Evolutionary conservation across 2,113 vertebrate species (phyloP).

Genomic region (Monarcha castaneiventris): DNA sequence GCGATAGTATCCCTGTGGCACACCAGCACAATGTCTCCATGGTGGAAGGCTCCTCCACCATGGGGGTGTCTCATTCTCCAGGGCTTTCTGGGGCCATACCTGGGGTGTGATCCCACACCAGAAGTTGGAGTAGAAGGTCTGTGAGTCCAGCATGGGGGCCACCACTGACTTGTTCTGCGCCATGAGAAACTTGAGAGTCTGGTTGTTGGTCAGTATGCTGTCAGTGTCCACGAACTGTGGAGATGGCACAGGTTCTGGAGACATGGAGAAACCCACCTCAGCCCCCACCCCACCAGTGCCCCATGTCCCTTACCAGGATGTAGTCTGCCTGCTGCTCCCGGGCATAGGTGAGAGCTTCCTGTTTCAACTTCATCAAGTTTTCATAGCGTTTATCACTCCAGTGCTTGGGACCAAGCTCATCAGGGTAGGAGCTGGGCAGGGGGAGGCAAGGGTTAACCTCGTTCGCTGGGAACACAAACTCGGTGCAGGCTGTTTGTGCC

Average conservation of each 20-base stretch:
- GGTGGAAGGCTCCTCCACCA: background rate
- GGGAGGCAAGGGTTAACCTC: slow-evolving; percentile 8
- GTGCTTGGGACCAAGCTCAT: slow-evolving; percentile 90
- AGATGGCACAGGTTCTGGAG: background rate
- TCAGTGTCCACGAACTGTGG: slow-evolving; percentile 88
- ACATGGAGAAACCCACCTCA: rapidly evolving
- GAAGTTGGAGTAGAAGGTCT: slow-evolving; percentile 95
- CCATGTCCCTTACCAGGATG: slow-evolving; percentile 81
- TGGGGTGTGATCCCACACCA: slow-evolving; percentile 98
- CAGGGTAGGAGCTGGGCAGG: slow-evolving; percentile 80
- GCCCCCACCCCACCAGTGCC: too few relatives aligned
- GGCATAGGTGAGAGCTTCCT: slow-evolving; percentile 88
- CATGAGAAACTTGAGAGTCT: slow-evolving; percentile 84
- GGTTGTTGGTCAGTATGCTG: slow-evolving; percentile 90
- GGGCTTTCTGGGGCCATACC: slow-evolving; percentile 62
- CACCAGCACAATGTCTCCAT: rapidly evolving
- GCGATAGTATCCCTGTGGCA: slow-evolving; percentile 88
- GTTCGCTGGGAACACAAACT: background rate
- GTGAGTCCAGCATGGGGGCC: slow-evolving; percentile 93
- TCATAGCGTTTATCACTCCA: slow-evolving; percentile 90
- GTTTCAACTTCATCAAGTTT: slow-evolving; percentile 92
- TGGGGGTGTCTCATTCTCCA: background rate
- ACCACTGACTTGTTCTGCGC: slow-evolving; percentile 86
- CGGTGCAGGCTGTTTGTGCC: rapidly evolving
- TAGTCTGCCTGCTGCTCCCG: slow-evolving; percentile 85